Conservation (phyloP, 2,888 invertebrate genomes). For the Elysia crispata region DNA sequence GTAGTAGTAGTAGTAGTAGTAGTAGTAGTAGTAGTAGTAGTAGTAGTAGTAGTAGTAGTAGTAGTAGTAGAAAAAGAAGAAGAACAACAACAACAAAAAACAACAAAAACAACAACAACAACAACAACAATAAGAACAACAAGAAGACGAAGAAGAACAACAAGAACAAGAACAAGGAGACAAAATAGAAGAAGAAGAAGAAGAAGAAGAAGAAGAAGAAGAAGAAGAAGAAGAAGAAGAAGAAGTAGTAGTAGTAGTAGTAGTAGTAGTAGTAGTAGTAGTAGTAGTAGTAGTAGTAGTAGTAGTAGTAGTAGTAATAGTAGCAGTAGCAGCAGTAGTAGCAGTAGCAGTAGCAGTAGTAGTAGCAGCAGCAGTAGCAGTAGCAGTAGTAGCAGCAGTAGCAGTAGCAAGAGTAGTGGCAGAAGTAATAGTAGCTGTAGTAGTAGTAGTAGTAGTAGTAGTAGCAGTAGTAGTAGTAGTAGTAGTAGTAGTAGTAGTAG, state of each 20-base stretch:
- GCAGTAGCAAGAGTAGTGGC: neutral
- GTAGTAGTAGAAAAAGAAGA: too few species aligned
- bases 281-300: neutral
- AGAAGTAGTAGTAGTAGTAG: conserved; percentile 2
- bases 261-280: neutral
- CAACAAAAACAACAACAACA: too few species aligned
- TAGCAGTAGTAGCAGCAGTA: conserved; percentile 12
- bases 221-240: conserved; percentile 11
- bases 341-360: neutral
- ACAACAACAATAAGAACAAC: neutral
- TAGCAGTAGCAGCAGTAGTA: neutral
- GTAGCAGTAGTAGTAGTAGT: neutral
- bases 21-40: too few species aligned
- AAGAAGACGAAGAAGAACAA: neutral
- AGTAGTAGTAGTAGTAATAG: neutral
- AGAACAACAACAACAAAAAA: too few species aligned
- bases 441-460: conserved; percentile 6
- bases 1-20: too few species aligned
- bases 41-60: too few species aligned
- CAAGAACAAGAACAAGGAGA: neutral
- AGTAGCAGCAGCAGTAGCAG: neutral
- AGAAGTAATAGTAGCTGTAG: neutral
- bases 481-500: conserved; percentile 25
- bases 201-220: neutral
- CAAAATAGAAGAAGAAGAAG: neutral